Percentiles rank a stretch among this genome's conserved stretches.
Evolutionary conservation across 2,888 invertebrate species (phyloP).

Genomic region (Trimorus sp.): DNA sequence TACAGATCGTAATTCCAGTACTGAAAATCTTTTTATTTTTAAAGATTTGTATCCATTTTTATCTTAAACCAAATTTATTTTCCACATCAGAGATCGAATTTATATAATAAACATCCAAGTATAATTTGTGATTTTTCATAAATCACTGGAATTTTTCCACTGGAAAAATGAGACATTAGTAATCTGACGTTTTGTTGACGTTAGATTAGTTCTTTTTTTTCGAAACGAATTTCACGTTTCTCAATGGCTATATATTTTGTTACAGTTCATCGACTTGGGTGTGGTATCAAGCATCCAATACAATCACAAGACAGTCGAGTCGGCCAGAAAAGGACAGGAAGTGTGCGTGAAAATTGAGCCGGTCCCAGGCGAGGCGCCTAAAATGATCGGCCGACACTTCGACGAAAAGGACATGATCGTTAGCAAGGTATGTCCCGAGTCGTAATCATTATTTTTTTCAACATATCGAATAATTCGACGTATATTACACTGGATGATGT

Average conservation of each 20-base stretch:
- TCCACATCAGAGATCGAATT: too few species aligned
- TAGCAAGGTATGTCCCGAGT: slow-evolving; percentile 89
- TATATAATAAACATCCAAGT: too few species aligned
- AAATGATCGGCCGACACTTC: slow-evolving; percentile 99
- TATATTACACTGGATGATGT: too few species aligned
- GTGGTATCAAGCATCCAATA: slow-evolving; percentile 96
- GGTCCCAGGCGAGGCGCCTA: slow-evolving; percentile 98
- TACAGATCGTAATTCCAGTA: too few species aligned
- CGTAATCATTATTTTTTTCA: not conserved
- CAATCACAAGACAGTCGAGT: slow-evolving; percentile 97
- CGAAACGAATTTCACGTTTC: slow-evolving; percentile 21
- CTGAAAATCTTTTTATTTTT: too few species aligned
- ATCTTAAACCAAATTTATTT: too few species aligned
- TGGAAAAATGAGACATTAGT: too few species aligned
- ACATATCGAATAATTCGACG: not conserved
- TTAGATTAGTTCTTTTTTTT: not conserved
- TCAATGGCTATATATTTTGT: slow-evolving; percentile 68
- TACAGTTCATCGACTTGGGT: slow-evolving; percentile 96
- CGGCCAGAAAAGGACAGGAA: slow-evolving; percentile 97
- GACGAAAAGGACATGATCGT: slow-evolving; percentile 97
- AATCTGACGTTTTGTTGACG: not conserved
- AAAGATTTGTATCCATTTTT: too few species aligned
- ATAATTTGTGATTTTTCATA: too few species aligned
- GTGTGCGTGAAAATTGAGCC: slow-evolving; percentile 99
- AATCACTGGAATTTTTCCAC: too few species aligned